Conservation (phyloP, 2,888 invertebrate genomes). For the Phragmatobia fuliginosa region DNA sequence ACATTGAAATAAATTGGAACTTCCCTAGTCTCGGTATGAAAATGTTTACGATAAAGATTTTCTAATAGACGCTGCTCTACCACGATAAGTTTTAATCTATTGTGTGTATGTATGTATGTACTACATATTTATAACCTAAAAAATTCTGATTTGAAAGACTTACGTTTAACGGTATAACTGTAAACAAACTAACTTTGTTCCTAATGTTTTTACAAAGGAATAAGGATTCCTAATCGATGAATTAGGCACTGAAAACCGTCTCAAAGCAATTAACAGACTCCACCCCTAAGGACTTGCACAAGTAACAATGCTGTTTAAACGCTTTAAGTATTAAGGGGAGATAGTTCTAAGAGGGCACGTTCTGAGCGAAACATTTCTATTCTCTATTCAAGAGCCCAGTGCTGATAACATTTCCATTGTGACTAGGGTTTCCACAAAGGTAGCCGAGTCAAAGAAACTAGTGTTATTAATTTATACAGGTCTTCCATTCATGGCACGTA, state of each 20-base stretch:
- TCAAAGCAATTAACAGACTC: background rate
- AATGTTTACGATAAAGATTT: background rate
- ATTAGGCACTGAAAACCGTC: too few relatives aligned
- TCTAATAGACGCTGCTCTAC: background rate
- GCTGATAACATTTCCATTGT: background rate
- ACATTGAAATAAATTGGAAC: background rate
- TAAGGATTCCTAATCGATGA: background rate
- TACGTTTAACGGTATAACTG: background rate
- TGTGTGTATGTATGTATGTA: too few relatives aligned
- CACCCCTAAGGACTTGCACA: background rate
- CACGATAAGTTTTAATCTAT: background rate
- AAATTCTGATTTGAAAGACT: background rate
- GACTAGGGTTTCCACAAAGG: background rate
- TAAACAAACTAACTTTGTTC: background rate
- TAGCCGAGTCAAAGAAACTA: too few relatives aligned
- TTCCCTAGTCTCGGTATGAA: background rate
- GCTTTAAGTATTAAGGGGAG: background rate
- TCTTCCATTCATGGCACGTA: background rate
- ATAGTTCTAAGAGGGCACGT: background rate
- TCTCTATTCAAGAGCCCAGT: background rate
- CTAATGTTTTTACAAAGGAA: background rate
- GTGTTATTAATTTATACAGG: background rate
- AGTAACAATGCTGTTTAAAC: background rate
- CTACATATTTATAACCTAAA: background rate
- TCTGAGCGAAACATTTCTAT: background rate